A percentile compares a stretch with the other conserved stretches of the same genome.
phyloP scores from a whole-genome alignment of 92 coral and sea anemone species.

The Heliopora coerulea region DNA sequence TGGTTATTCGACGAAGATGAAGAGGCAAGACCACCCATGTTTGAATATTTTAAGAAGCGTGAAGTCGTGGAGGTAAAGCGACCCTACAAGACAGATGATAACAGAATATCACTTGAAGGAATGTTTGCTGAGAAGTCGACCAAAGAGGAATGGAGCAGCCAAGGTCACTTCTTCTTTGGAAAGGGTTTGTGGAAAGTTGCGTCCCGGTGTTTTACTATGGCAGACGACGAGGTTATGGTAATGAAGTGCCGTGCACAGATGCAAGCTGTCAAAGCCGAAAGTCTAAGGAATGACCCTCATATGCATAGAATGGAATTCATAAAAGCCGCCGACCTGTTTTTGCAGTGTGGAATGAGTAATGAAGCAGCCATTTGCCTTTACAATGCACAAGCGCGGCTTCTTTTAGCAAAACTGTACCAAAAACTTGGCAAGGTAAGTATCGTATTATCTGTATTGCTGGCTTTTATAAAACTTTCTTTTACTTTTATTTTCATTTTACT shows the following conservation, averaged over 20 bases:
- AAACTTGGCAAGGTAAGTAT: slow-evolving; percentile 69
- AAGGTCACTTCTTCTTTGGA: slow-evolving; percentile 73
- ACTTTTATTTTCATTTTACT: too few species aligned
- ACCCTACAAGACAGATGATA: slow-evolving; percentile 46
- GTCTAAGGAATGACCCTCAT: slow-evolving; percentile 64
- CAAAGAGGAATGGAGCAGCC: slow-evolving; percentile 70
- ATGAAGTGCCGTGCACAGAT: slow-evolving; percentile 77
- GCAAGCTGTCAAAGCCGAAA: slow-evolving; percentile 74
- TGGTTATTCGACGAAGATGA: slow-evolving; percentile 94
- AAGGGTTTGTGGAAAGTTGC: slow-evolving; percentile 84
- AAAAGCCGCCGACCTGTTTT: slow-evolving; percentile 75
- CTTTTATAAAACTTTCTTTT: too few species aligned
- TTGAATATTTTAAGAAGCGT: slow-evolving; percentile 80
- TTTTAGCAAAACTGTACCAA: slow-evolving; percentile 67
- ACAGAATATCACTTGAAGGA: slow-evolving; percentile 36
- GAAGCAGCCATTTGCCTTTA: slow-evolving; percentile 80
- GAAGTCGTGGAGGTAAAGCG: slow-evolving; percentile 69
- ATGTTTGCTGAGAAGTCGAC: slow-evolving; percentile 87
- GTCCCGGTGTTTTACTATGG: slow-evolving; percentile 72
- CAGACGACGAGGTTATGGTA: slow-evolving; percentile 62
- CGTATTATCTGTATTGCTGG: too few species aligned
- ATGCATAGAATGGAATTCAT: slow-evolving; percentile 64
- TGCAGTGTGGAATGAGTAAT: slow-evolving; percentile 71
- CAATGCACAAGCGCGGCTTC: slow-evolving; percentile 74
- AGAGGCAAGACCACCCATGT: slow-evolving; percentile 82